Evolutionary conservation across 1,140 invertebrate species (phyloP), one percentile per base, ranked within the genome.

Genomic region (Zaprionus camerounensis): DNA sequence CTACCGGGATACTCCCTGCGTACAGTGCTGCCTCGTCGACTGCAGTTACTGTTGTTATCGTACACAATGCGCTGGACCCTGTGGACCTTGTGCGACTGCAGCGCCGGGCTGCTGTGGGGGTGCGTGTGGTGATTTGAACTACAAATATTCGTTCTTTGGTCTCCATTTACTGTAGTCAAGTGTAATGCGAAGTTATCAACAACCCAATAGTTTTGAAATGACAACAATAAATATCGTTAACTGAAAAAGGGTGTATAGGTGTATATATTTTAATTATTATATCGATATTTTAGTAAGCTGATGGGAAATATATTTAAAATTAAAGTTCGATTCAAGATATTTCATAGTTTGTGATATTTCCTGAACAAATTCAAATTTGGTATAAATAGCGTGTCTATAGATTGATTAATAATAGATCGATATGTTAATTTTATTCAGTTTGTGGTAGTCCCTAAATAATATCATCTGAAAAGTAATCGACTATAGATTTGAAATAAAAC

Each of bases 1-100:
- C n/a, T 84, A 80, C 12, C 70, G 82, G 9, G 53, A 31, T 3
- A 74, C 81, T 3, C 78, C 81, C 46, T 84, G 81, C 46, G 81
- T 83, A 3, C 81, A 84, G 51, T 84, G 81, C 67, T 84, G 81
- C 46, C 63, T 84, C 0, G 65, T 84, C 56, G 81, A 84, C 20
- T 83, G 78, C 59, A 84, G 81, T 22, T 84, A 84, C 36, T 69
- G 74, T 24, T 84, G 81, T 44, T 72, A 75, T 36, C 22, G 15
- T 24, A 78, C 81, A 6, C n/a, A 13, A 31, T 80, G 57, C 13
- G 56, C 49, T 3, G 57, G 65, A 17, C 70, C 53, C 5, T 53
- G 49, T 3, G 51, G 80, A 0, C 66, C 68, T 3, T 80, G 68
- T 58, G 44, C 24, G 6, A 76, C 73, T 5, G 56, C 55, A 2